Conservation (phyloP, 2,113 vertebrate species). For the Oxygymnocypris stewartii region DNA sequence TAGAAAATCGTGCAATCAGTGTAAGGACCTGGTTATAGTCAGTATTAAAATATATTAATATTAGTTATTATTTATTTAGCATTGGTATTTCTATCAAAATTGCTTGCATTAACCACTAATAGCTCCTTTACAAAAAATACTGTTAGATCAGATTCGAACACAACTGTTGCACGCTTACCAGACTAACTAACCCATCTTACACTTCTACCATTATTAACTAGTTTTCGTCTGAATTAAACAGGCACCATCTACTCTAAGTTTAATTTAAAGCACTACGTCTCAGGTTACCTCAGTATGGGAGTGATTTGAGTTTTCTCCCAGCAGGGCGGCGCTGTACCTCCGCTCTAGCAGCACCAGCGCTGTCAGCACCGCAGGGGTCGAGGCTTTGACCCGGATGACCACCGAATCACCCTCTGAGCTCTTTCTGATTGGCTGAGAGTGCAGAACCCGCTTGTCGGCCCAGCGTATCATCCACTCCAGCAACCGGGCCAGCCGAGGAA, state of each 20-base stretch:
- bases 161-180: not conserved
- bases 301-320: conserved; percentile 41
- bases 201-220: not conserved
- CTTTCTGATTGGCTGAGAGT: conserved; percentile 60
- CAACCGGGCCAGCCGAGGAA: conserved; percentile 75
- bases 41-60: no score
- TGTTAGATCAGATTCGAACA: not conserved
- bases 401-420: conserved; percentile 64
- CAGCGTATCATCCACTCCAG: conserved; percentile 97
- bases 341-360: conserved; percentile 81
- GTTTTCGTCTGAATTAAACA: not conserved
- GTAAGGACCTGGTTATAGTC: no score
- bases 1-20: no score
- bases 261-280: not conserved
- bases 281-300: conserved; percentile 46
- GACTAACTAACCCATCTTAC: no score
- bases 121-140: not conserved
- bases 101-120: not conserved
- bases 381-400: conserved; percentile 81
- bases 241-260: not conserved
- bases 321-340: conserved; percentile 60
- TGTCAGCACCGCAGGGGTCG: conserved; percentile 83
- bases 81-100: not conserved
- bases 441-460: conserved; percentile 80
- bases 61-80: not conserved